Conservation (phyloP, 2,113 vertebrate species). For the Notiomystis cincta region DNA sequence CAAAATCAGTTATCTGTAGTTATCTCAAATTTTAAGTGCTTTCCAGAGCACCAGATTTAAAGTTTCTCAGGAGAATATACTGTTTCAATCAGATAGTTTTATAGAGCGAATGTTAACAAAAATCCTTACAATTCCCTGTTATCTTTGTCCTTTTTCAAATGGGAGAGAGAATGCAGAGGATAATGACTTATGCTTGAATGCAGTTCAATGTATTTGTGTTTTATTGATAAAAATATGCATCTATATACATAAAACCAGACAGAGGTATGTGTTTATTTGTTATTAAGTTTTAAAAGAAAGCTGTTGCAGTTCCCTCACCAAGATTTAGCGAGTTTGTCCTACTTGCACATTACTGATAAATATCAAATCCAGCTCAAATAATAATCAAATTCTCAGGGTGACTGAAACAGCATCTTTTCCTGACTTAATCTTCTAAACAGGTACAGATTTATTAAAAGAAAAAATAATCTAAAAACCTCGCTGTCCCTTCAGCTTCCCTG, state of each 20-base stretch:
- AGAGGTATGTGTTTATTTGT: background rate
- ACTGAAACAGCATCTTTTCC: constrained; percentile 70
- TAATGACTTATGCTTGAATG: background rate
- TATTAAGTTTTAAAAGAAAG: background rate
- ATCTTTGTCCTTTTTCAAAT: constrained; percentile 2
- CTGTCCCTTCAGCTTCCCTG: constrained; percentile 68
- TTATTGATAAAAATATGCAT: background rate
- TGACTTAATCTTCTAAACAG: constrained; percentile 79
- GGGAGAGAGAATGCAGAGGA: background rate
- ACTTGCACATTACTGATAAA: constrained; percentile 18
- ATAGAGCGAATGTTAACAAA: background rate
- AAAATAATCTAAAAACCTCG: constrained; percentile 48
- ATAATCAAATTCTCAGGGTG: constrained; percentile 65
- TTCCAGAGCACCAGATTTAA: background rate
- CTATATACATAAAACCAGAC: background rate
- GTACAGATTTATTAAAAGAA: constrained; percentile 70
- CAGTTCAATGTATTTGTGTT: background rate
- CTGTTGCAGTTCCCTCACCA: background rate
- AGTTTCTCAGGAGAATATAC: background rate
- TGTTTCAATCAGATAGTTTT: constrained; percentile 15
- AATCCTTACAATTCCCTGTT: background rate
- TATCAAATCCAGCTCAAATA: constrained; percentile 67
- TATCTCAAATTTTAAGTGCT: background rate
- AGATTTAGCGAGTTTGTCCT: background rate
- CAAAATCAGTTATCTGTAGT: background rate